A percentile compares a stretch with the other conserved stretches of the same genome.
These are phyloP conservation scores for Lasioglossum figueresi DNA, from an alignment of 2,888 invertebrate genomes.

Conservation along the genomic window DNA sequence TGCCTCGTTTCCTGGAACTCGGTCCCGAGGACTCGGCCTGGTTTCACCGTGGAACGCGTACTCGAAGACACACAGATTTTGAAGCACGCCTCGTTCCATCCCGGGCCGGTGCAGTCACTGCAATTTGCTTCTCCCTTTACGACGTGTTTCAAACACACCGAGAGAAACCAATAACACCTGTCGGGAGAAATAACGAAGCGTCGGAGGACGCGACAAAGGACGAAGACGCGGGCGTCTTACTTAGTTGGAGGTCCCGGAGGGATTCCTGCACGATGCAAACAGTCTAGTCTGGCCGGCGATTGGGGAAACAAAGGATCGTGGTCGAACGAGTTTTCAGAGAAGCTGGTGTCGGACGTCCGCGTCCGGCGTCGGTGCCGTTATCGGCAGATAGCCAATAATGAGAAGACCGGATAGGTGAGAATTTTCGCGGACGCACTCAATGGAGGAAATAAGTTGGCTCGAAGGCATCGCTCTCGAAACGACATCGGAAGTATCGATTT, in stretches of 20 bases:
- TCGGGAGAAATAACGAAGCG: conserved; percentile 6
- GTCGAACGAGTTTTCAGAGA: conserved; percentile 43
- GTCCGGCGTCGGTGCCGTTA: neutral
- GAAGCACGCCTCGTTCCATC: neutral
- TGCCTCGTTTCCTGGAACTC: neutral
- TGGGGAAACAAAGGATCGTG: neutral
- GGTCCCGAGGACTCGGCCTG: neutral
- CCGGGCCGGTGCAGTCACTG: neutral
- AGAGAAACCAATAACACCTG: conserved; percentile 11
- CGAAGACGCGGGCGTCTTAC: conserved; percentile 7
- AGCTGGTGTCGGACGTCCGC: conserved; percentile 12
- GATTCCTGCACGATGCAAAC: neutral
- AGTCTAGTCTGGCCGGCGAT: neutral
- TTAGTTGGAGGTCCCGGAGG: neutral
- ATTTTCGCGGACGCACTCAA: conserved; percentile 45
- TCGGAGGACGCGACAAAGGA: conserved; percentile 16
- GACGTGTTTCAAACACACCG: conserved; percentile 14
- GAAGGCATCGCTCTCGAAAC: conserved; percentile 61
- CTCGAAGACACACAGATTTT: conserved; percentile 8
- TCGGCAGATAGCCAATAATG: conserved; percentile 59
- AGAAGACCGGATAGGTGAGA: conserved; percentile 47
- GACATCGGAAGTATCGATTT: conserved; percentile 70
- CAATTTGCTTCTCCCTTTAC: conserved; percentile 22
- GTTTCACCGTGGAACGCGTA: neutral
- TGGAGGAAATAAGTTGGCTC: conserved; percentile 54